Evolutionary conservation across 1,140 invertebrate species (phyloP), one percentile per base, ranked within the genome.

Genomic region (Lasioglossum baleicum): DNA sequence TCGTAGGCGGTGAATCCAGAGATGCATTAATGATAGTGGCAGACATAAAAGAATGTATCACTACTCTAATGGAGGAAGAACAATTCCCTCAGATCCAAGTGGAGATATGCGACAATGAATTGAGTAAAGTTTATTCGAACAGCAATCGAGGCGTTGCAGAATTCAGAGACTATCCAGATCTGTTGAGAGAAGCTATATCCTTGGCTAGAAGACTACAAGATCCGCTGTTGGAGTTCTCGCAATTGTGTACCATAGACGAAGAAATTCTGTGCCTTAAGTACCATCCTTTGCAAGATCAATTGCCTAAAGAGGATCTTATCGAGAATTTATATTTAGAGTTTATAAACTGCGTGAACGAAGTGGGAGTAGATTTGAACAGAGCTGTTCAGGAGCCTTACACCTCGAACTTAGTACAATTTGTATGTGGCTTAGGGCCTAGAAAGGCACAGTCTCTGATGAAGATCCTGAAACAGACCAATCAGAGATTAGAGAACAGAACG

Each of bases 331-430:
- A 98, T 81, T 89, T 98, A 26, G 98, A 99, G 93, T 99, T 99
- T 91, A 97, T 99, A 0, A 96, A 96, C 88, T 94, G 98, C 71
- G 97, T 98, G 0, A 99, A 99, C 92, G 98, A 99, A 94, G 98
- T 99, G 10, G 99, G 99, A n/a, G 98, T 99, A 0, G 99, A 99
- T 91, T 95, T 99, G 7, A 99, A 99, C 90, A 94, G 97, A 87
- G 97, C 97, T 20, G 96, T 99, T 1, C 95, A 97, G 73, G 97
- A 98, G 72, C 95, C 96, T 0, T 96, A 99, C 83, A 97, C 97
- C 2, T 94, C 96, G 0, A 96, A 98, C 90, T 91, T 99, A n/a
- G 94, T 99, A 7, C 99, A 99, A 93, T 99, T 99, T 92, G 96
- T 99, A 4, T 99, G 98, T 92, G 99, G 99, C 58, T 93, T 99